These are phyloP conservation scores for Amblyopsis hoosieri DNA, from an alignment of 2,797 vertebrate genomes.

Conservation along the genomic window DNA sequence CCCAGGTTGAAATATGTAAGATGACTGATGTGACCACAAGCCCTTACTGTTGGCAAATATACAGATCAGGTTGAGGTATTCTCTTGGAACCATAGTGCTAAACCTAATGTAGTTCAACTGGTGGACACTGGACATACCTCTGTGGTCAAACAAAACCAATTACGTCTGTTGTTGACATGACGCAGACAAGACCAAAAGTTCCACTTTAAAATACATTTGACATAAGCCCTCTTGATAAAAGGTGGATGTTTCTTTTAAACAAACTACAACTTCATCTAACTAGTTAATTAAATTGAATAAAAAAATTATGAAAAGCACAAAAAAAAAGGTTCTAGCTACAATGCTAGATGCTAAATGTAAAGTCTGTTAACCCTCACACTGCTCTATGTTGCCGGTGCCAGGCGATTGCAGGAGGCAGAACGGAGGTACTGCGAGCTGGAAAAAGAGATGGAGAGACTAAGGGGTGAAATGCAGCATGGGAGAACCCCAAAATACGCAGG, in stretches of 20 bases:
- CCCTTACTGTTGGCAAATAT: no score
- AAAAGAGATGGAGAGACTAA: conserved; percentile 71
- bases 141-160: conserved; percentile 1
- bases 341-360: no score
- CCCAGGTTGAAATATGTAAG: no score
- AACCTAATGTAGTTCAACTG: no score
- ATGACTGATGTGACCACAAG: no score
- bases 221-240: background rate
- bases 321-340: background rate
- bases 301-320: no score
- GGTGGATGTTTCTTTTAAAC: conserved; percentile 1
- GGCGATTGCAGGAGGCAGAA: conserved; percentile 75
- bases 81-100: no score
- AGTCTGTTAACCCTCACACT: background rate
- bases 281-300: no score
- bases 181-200: background rate
- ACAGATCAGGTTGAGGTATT: no score
- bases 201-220: no score
- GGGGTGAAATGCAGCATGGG: conserved; percentile 67
- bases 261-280: background rate
- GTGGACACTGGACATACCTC: background rate
- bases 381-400: conserved; percentile 38
- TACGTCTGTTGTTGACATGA: background rate
- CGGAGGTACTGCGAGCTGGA: conserved; percentile 76
- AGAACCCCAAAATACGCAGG: conserved; percentile 62